These are phyloP conservation scores for Scaptomyza montana DNA, from an alignment of 1,140 invertebrate genomes.

Conservation along the genomic window DNA sequence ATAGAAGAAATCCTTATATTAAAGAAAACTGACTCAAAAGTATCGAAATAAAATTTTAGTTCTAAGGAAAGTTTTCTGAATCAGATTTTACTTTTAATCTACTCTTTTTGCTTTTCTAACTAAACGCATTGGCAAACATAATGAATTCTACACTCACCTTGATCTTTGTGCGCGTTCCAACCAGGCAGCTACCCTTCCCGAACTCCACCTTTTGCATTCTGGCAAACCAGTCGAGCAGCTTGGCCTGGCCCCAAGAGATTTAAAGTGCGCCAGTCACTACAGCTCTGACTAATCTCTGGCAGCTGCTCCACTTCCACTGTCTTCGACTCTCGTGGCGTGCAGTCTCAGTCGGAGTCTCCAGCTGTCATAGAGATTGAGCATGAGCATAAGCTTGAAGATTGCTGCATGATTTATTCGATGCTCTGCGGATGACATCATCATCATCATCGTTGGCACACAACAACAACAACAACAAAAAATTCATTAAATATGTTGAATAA, in stretches of 20 bases:
- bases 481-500: slow-evolving; percentile 25
- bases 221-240: slow-evolving; percentile 66
- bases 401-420: slow-evolving; percentile 66
- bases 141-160: slow-evolving; percentile 55
- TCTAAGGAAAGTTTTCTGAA: no score
- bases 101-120: background rate
- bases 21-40: no score
- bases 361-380: slow-evolving; percentile 38
- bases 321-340: slow-evolving; percentile 21
- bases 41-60: no score
- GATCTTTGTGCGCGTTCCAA: slow-evolving; percentile 53
- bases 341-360: slow-evolving; percentile 28
- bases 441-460: background rate
- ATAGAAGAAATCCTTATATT: no score
- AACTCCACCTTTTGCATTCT: background rate
- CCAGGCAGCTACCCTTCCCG: slow-evolving; percentile 5
- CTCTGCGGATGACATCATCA: slow-evolving; percentile 69
- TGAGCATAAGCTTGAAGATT: slow-evolving; percentile 54
- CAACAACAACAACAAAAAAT: background rate
- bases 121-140: background rate
- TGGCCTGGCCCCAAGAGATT: slow-evolving; percentile 41
- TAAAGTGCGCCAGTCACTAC: slow-evolving; percentile 55
- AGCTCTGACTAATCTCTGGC: slow-evolving; percentile 73
- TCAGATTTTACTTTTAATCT: background rate
- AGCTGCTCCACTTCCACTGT: slow-evolving; percentile 69